phyloP scores from a whole-genome alignment of 1,140 invertebrate species.

The Calycopis cecrops region DNA sequence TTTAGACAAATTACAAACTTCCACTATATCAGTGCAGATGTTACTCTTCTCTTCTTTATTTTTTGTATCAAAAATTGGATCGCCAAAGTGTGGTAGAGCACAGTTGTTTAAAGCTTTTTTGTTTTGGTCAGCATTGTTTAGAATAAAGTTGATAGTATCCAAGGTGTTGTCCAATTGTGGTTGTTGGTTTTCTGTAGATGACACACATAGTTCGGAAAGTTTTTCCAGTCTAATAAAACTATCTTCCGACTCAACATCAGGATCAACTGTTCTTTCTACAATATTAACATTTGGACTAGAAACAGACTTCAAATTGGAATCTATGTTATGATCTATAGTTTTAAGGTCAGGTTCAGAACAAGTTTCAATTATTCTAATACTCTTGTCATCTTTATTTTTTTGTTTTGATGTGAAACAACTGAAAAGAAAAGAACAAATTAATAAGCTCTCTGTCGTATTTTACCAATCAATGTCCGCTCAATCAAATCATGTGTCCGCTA shows the following conservation, averaged over 20 bases:
- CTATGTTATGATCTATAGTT: constrained; percentile 16
- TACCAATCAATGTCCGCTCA: too few species aligned
- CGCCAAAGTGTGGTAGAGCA: background rate
- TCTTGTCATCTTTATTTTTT: constrained; percentile 23
- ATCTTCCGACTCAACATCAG: constrained; percentile 25
- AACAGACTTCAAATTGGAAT: constrained; percentile 9
- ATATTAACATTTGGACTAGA: background rate
- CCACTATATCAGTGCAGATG: too few species aligned
- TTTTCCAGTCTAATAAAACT: too few species aligned
- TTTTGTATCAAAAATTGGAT: constrained; percentile 5
- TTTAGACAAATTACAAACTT: too few species aligned
- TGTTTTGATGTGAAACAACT: constrained; percentile 21
- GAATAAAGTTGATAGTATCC: constrained; percentile 42
- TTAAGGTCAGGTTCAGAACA: constrained; percentile 43
- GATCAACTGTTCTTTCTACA: constrained; percentile 4
- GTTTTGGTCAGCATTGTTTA: constrained; percentile 32
- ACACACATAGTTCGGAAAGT: too few species aligned
- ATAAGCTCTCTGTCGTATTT: too few species aligned
- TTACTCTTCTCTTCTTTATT: background rate
- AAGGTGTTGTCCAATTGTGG: constrained; percentile 39
- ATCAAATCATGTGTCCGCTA: too few species aligned
- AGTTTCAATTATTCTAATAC: constrained; percentile 41
- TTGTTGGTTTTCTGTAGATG: too few species aligned
- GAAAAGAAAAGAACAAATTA: constrained; percentile 23
- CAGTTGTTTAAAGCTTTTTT: constrained; percentile 13